phyloP scores from a whole-genome alignment of 2,888 invertebrate species.

The Cerastis rubricosa region DNA sequence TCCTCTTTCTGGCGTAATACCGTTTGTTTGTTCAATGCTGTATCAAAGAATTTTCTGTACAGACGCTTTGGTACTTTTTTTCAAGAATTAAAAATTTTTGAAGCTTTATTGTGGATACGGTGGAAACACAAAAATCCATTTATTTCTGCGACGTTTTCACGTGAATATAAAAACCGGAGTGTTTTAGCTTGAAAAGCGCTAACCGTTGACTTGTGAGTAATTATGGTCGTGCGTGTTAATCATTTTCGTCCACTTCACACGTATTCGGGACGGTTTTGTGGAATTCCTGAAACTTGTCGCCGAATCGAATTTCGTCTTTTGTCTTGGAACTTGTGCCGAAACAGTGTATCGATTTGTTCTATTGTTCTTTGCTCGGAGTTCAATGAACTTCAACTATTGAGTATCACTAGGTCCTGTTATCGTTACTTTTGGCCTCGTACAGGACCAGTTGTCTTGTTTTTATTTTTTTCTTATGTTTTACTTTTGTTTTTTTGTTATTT shows the following conservation, averaged over 20 bases:
- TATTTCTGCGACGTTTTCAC: conserved; percentile 49
- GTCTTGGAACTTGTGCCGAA: neutral
- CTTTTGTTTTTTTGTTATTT: too few species aligned
- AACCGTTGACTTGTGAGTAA: conserved; percentile 19
- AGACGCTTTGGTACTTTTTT: conserved; percentile 14
- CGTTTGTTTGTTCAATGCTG: conserved; percentile 41
- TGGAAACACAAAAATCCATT: conserved; percentile 64
- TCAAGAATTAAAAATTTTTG: conserved; percentile 29
- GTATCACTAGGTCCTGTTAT: neutral
- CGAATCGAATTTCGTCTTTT: conserved; percentile 30
- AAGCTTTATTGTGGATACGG: conserved; percentile 13
- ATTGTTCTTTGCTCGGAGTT: conserved; percentile 8
- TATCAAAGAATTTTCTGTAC: conserved; percentile 29
- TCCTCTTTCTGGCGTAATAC: conserved; percentile 18
- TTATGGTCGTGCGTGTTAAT: conserved; percentile 27
- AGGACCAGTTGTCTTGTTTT: too few species aligned
- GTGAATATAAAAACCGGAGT: conserved; percentile 44
- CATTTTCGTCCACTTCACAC: conserved; percentile 14
- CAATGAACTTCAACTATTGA: neutral
- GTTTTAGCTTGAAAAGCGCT: conserved; percentile 31
- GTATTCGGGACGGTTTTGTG: conserved; percentile 19
- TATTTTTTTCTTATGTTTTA: too few species aligned
- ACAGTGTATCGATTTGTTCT: neutral
- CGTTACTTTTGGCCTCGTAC: neutral
- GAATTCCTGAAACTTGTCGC: conserved; percentile 22